phyloP scores from a whole-genome alignment of 2,113 vertebrate genomes.

The Callithrix jacchus region DNA sequence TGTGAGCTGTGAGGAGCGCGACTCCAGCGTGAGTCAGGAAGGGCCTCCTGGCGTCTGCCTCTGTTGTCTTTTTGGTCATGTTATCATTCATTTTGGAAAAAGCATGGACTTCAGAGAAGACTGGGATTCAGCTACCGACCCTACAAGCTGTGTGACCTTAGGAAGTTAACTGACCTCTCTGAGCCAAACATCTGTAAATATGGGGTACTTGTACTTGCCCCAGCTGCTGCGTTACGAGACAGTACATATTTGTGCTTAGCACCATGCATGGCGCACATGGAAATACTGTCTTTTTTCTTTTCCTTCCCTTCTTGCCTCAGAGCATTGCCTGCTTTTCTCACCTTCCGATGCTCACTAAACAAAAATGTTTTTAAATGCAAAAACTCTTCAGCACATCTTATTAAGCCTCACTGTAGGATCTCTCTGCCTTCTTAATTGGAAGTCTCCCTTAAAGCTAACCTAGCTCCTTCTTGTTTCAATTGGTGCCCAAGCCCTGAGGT shows the following conservation, averaged over 20 bases:
- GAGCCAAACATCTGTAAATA: background rate
- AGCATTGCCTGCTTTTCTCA: background rate
- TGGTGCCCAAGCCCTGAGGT: background rate
- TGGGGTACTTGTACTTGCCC: fast-evolving
- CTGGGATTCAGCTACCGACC: background rate
- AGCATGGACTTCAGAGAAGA: background rate
- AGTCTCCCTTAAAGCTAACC: background rate
- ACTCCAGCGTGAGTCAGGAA: background rate
- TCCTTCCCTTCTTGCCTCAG: background rate
- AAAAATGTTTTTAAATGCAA: no score
- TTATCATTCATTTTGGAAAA: background rate
- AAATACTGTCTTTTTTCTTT: background rate
- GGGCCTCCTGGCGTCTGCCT: background rate
- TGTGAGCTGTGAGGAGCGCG: background rate
- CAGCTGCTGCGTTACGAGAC: background rate
- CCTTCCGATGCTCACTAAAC: background rate
- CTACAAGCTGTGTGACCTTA: background rate
- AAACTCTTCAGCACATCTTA: background rate
- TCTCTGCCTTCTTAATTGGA: background rate
- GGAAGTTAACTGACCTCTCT: background rate
- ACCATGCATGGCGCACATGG: background rate
- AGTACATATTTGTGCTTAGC: background rate
- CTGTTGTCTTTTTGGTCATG: background rate
- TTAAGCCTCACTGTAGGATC: background rate
- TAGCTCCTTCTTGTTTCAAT: background rate